Conservation (phyloP, 2,113 vertebrate genomes). For the Corythornis vintsioides region DNA sequence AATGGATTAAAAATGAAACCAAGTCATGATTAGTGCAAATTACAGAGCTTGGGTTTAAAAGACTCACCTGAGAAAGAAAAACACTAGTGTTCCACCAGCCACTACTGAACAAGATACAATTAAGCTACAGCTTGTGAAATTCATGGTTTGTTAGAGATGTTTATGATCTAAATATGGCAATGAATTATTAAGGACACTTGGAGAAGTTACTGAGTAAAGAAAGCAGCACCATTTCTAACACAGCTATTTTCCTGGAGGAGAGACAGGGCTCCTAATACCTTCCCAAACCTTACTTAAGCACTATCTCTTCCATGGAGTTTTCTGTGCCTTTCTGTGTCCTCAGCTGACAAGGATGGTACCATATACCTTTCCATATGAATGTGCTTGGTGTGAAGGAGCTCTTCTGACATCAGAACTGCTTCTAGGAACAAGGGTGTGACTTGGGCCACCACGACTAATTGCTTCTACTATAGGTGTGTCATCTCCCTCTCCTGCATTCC, state of each 20-base stretch:
- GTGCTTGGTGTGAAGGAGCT: neutral
- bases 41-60: conserved; percentile 23
- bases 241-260: neutral
- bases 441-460: neutral
- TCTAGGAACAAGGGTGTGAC: neutral
- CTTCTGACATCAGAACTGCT: neutral
- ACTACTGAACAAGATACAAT: neutral
- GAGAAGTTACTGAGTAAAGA: neutral
- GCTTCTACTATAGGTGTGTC: neutral
- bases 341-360: neutral
- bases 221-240: neutral
- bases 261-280: neutral
- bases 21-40: conserved; percentile 62
- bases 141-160: neutral
- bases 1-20: neutral
- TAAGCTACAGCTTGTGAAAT: conserved; percentile 3
- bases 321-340: neutral
- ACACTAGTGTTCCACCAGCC: neutral
- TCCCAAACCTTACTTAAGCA: neutral
- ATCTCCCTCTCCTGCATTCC: neutral
- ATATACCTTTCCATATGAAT: neutral
- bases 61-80: conserved; percentile 30
- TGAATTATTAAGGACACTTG: neutral
- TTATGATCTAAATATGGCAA: conserved; percentile 4
- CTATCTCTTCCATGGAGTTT: neutral